A percentile compares a stretch with the other conserved stretches of the same genome.
Conservation (phyloP, 2,797 vertebrate species). For the Heliangelus exortis region DNA sequence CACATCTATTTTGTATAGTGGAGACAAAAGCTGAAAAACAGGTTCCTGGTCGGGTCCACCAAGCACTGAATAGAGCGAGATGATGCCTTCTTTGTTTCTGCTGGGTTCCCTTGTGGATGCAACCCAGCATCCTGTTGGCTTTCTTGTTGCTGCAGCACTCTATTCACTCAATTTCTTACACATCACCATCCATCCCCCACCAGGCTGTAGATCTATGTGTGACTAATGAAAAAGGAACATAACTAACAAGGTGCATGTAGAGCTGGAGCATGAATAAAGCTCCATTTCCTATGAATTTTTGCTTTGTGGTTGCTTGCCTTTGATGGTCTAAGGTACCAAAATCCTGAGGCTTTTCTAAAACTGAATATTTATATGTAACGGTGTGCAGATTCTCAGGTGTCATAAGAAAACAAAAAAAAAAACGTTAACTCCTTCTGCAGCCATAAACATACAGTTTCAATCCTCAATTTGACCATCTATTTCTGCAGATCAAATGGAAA, state of each 20-base stretch:
- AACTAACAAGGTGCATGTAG: background rate
- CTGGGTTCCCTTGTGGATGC: too few species aligned
- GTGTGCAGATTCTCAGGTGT: background rate
- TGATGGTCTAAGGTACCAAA: background rate
- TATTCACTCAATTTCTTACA: background rate
- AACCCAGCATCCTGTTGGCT: too few species aligned
- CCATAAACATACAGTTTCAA: background rate
- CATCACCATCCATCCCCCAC: background rate
- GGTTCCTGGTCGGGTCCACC: too few species aligned
- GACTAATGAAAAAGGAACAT: background rate
- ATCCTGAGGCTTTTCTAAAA: background rate
- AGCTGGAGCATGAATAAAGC: background rate
- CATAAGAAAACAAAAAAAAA: background rate
- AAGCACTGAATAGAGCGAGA: too few species aligned
- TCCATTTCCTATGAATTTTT: background rate
- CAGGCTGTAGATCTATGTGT: background rate
- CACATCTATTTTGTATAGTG: too few species aligned
- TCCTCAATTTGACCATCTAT: background rate
- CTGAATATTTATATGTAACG: background rate
- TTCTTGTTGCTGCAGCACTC: too few species aligned
- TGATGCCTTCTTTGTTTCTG: too few species aligned
- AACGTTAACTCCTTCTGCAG: background rate
- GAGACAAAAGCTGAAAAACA: too few species aligned
- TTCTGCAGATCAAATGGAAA: background rate
- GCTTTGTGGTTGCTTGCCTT: background rate